Conservation (phyloP, 2,888 invertebrate genomes). For the Cancer borealis region DNA sequence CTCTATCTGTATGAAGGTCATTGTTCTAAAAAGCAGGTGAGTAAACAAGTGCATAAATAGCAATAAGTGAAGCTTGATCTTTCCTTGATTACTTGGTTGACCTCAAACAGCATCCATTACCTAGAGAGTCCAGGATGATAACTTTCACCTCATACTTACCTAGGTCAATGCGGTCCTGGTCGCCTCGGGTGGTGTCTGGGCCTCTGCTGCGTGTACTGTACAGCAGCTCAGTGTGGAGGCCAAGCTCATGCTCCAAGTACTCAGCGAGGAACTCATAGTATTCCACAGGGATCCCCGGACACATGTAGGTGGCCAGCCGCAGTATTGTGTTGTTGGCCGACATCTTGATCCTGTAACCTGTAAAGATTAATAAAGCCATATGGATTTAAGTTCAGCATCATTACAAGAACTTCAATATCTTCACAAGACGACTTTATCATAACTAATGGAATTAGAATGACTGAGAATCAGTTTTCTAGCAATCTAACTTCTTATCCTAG, state of each 20-base stretch:
- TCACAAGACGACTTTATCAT: background rate
- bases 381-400: background rate
- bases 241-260: conserved; percentile 61
- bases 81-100: background rate
- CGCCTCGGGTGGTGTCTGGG: conserved; percentile 57
- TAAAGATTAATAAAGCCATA: background rate
- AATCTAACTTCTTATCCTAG: too few relatives aligned
- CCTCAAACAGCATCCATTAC: conserved; percentile 12
- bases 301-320: conserved; percentile 70
- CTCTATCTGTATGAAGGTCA: background rate
- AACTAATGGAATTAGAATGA: too few relatives aligned
- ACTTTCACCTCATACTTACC: background rate
- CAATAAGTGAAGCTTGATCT: background rate
- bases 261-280: conserved; percentile 70
- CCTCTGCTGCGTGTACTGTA: conserved; percentile 61
- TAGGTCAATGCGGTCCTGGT: conserved; percentile 55
- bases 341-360: conserved; percentile 61
- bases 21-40: background rate
- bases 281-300: conserved; percentile 68
- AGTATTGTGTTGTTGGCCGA: conserved; percentile 55
- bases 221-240: conserved; percentile 50
- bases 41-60: background rate
- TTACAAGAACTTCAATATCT: background rate
- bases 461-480: too few relatives aligned
- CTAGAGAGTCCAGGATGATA: background rate